Base-by-base conservation (phyloP, 2,797 vertebrate species). In the Chaetophractus vellerosus region DNA sequence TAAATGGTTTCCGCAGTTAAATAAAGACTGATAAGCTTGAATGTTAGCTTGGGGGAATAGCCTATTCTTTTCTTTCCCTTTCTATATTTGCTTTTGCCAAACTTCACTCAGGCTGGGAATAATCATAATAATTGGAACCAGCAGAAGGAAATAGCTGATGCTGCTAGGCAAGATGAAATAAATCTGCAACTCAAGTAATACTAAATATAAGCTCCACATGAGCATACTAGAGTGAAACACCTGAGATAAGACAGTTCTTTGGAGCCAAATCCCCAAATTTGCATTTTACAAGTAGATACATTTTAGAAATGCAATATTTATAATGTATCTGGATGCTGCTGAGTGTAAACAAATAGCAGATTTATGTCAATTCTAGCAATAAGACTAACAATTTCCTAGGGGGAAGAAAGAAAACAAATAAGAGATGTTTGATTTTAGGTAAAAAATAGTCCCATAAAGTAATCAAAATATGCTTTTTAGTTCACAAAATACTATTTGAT, bases 61-160 rank as follows among this genome's bases (percentile, higher is more conserved):
- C 23, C 63, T 94, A 64, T 97, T 81, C 33, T 55, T 92, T 96
- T 93, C 94, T 86, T 89, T 97, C 74, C 78, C 57, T 83, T 91
- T 92, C 86, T 96, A 23, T 95, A 75, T 96, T 75, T 97, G 83
- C 82, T 72, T 97, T 97, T 96, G 1, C 0, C 89, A 96, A 95
- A 97, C 94, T 96, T 96, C 81, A 26, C 68, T 75, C 18, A 45
- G 66, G 95, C 88, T 97, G 64, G 92, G 97, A 98, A 93, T 97
- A 98, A 98, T 97, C 96, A 96, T 93, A 98, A 96, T 95, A 97
- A 97, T 97, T 97, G 96, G 93, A 96, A 95, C 78, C 89, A 97
- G 89, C 48, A 94, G 91, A 87, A 91, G 96, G 88, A 98, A 98
- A 97, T 0, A 0, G 90, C 90, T 96, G 91, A 97, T 93, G 90